Evolutionary conservation across 1,140 invertebrate species (phyloP), one percentile per base, ranked within the genome.

Genomic region (Telenomus remus): DNA sequence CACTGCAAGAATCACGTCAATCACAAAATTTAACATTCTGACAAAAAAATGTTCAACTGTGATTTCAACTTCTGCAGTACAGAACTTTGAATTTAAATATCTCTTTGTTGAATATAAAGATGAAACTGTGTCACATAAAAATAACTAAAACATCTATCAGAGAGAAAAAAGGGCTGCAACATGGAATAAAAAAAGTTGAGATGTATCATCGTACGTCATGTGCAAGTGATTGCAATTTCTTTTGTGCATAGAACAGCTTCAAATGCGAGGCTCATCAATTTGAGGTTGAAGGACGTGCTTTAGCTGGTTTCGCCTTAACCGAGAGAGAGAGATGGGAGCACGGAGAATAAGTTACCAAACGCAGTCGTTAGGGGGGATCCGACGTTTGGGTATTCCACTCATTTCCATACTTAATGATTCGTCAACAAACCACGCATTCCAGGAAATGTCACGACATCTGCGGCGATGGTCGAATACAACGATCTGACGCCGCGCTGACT

Each of bases 371-470:
- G 19, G 19, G 19, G 19, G 63, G 44, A 69, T 65, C 35, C 51
- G 34, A 6, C 42, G 51, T 68, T 72, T 43, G 56, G 59, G 51
- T 76, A 54, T 69, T 73, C 48, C 71, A 53, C 60, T 73, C 77
- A 80, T 79, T 78, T 78, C 70, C 73, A 77, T 79, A 78, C 51
- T 72, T 78, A 73, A 82, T 78, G 78, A 64, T 73, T 73, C 78
- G 68, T 80, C 75, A 76, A 80, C 79, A 68, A 73, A 66, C 71
- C 60, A 44, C 57, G 48, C 53, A 61, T 78, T 69, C 47, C 61
- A 46, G 66, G 63, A 75, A 66, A 68, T 51, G 63, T 68, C 71
- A 68, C 57, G 71, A 68, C 19, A 27, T 65, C 35, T 65, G 61
- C 48, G 50, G 46, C 61, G 61, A 60, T 37, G 50, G 61, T 44